Conservation (phyloP, 2,888 invertebrate species). For the Lasioglossum morio region DNA sequence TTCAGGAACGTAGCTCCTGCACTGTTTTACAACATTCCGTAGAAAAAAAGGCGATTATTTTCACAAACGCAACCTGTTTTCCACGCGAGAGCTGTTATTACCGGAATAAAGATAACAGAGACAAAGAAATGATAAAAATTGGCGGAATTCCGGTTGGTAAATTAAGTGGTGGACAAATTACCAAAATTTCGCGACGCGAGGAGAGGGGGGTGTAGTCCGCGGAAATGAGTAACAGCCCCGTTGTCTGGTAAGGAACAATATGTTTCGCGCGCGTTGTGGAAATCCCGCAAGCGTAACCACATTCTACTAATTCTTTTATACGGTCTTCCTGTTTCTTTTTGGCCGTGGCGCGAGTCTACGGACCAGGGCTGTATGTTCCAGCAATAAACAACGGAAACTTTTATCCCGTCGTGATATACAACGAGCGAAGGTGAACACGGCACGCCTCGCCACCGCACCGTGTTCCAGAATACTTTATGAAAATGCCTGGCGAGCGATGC, state of each 20-base stretch:
- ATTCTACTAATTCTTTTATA: conserved; percentile 55
- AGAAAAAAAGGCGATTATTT: not conserved
- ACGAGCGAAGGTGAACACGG: conserved; percentile 44
- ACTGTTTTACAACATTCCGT: not conserved
- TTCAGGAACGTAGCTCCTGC: not conserved
- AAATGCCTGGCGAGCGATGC: conserved; percentile 26
- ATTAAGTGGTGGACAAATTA: not conserved
- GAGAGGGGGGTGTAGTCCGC: not conserved
- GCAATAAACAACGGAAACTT: conserved; percentile 60
- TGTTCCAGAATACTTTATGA: conserved; percentile 57
- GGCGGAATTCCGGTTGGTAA: not conserved
- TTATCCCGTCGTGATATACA: conserved; percentile 59
- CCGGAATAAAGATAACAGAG: not conserved
- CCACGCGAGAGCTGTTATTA: not conserved
- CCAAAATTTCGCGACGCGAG: not conserved
- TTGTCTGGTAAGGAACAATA: conserved; percentile 17
- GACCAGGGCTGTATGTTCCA: conserved; percentile 56
- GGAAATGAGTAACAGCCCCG: conserved; percentile 31
- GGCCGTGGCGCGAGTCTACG: not conserved
- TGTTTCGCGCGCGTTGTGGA: conserved; percentile 46
- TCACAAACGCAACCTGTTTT: not conserved
- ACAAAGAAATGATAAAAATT: not conserved
- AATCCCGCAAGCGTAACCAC: conserved; percentile 59
- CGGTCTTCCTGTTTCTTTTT: conserved; percentile 6
- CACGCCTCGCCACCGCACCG: not conserved